Conservation (phyloP, 2,113 vertebrate species). For the Mastomys natalensis region DNA sequence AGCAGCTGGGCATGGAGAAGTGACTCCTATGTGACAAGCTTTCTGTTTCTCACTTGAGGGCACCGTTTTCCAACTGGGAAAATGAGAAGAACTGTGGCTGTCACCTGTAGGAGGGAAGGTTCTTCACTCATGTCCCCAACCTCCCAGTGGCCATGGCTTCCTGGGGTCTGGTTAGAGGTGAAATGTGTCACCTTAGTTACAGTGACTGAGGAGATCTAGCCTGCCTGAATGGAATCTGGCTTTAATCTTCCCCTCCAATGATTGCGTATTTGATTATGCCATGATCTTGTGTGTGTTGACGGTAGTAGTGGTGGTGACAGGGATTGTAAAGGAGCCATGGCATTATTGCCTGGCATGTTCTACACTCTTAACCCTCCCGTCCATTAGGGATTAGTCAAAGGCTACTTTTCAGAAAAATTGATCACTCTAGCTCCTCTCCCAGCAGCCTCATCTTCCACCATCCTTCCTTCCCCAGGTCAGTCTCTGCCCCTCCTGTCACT, state of each 20-base stretch:
- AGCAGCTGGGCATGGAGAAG: neutral
- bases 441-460: neutral
- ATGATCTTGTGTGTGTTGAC: neutral
- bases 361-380: neutral
- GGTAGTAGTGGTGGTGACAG: neutral
- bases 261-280: neutral
- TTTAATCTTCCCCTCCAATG: neutral
- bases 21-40: neutral
- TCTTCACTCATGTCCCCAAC: neutral
- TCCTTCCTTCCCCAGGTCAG: neutral
- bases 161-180: conserved; percentile 2
- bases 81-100: neutral
- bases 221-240: neutral
- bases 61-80: neutral
- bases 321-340: fast-evolving
- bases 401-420: neutral
- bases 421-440: neutral
- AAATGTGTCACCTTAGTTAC: neutral
- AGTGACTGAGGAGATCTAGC: neutral
- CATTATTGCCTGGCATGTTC: neutral
- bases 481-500: neutral
- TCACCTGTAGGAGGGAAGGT: neutral
- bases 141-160: neutral
- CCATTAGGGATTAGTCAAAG: neutral
- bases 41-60: neutral